These are phyloP conservation scores for Setophaga kirtlandii DNA, from an alignment of 2,113 vertebrate species.

Conservation along the genomic window DNA sequence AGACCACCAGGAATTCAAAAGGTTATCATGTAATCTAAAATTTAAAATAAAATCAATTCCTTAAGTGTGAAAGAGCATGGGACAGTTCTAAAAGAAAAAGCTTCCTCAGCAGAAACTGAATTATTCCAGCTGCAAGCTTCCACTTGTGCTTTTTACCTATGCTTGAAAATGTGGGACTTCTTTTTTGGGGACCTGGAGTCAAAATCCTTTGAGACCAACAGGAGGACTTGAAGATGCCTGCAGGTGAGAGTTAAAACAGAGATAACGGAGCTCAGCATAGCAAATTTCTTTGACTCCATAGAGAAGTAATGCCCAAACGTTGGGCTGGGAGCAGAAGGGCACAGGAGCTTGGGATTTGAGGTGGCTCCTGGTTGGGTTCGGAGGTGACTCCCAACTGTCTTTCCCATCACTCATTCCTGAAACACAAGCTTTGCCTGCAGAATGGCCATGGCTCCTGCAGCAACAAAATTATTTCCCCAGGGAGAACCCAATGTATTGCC, in stretches of 20 bases:
- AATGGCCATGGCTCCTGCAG: background rate
- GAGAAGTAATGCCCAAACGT: background rate
- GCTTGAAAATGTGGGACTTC: background rate
- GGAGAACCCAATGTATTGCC: conserved; percentile 36
- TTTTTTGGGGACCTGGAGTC: background rate
- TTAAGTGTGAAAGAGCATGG: background rate
- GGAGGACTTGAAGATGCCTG: background rate
- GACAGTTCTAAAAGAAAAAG: background rate
- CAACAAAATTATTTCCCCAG: conserved; percentile 10
- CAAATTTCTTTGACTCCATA: conserved; percentile 3
- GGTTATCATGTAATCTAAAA: background rate
- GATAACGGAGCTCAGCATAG: background rate
- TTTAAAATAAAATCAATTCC: background rate
- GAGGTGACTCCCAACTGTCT: background rate
- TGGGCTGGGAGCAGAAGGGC: background rate
- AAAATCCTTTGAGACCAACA: background rate
- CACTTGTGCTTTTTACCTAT: too few species aligned
- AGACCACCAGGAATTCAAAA: conserved; percentile 3
- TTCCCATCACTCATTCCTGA: background rate
- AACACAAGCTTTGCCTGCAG: background rate
- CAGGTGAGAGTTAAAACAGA: background rate
- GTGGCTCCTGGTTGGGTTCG: background rate
- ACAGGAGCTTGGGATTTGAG: accelerated
- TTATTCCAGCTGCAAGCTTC: background rate
- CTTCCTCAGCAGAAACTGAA: background rate